Conservation (phyloP, 23 tunicate genomes). For the Botrylloides violaceus region DNA sequence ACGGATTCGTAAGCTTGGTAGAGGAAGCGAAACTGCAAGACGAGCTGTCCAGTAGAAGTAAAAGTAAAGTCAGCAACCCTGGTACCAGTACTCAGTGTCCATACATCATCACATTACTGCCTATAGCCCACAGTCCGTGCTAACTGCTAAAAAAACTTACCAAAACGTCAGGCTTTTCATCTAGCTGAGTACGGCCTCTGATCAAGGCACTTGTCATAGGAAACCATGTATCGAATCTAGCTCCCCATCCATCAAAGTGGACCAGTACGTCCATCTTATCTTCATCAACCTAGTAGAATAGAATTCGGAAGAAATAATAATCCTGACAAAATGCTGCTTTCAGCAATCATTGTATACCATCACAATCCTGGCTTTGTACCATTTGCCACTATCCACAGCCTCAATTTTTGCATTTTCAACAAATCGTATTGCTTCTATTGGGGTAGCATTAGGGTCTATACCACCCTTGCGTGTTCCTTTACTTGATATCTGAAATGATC, state of each 20-base stretch:
- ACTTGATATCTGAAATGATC: too few relatives aligned
- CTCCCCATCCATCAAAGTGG: conserved; percentile 81
- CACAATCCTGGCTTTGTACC: conserved; percentile 81
- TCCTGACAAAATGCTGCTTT: background rate
- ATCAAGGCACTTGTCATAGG: conserved; percentile 51
- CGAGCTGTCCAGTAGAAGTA: too few relatives aligned
- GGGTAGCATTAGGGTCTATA: conserved; percentile 47
- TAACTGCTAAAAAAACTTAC: too few relatives aligned
- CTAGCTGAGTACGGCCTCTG: conserved; percentile 61
- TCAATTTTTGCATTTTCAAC: conserved; percentile 65
- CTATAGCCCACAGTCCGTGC: too few relatives aligned
- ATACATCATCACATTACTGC: too few relatives aligned
- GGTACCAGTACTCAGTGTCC: too few relatives aligned
- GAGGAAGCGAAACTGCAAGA: too few relatives aligned
- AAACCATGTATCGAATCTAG: conserved; percentile 56
- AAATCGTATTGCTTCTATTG: conserved; percentile 41
- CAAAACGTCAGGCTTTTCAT: conserved; percentile 28
- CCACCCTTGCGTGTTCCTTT: background rate
- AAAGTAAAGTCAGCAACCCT: too few relatives aligned
- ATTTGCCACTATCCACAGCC: conserved; percentile 73
- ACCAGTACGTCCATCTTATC: conserved; percentile 53
- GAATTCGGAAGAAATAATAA: background rate
- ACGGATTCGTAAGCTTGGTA: too few relatives aligned
- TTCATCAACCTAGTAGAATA: conserved; percentile 35
- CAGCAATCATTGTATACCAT: conserved; percentile 26